Percentiles rank a stretch among this genome's conserved stretches.
phyloP scores from a whole-genome alignment of 2,888 invertebrate genomes.

The Gnatocerus cornutus region DNA sequence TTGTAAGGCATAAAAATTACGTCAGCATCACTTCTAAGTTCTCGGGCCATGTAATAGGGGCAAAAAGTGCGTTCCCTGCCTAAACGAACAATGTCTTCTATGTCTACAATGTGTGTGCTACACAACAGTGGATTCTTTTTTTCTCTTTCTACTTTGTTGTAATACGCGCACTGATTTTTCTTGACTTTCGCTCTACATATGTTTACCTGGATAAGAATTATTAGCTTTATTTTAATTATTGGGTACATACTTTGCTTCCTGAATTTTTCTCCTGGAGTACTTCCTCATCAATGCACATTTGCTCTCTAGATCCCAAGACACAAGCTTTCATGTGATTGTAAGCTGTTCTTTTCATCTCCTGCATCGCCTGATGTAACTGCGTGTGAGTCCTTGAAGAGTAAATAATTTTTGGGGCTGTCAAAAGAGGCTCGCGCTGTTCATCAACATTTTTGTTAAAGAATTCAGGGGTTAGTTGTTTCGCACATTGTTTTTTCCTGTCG shows the following conservation, averaged over 20 bases:
- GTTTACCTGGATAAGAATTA: constrained; percentile 1
- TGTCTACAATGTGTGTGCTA: constrained; percentile 80
- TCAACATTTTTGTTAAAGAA: not conserved
- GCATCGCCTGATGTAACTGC: constrained; percentile 95
- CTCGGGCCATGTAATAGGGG: constrained; percentile 94
- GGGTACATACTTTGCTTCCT: constrained; percentile 77
- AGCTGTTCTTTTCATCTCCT: constrained; percentile 92
- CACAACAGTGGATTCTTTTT: constrained; percentile 74
- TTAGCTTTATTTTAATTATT: not conserved
- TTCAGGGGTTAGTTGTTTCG: constrained; percentile 59
- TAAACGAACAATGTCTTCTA: constrained; percentile 91
- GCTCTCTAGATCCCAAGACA: constrained; percentile 96
- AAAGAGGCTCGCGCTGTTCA: not conserved
- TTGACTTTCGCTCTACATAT: constrained; percentile 89
- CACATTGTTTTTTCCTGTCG: constrained; percentile 83
- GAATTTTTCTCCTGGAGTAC: constrained; percentile 80
- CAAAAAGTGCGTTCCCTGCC: constrained; percentile 90
- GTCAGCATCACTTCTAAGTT: constrained; percentile 90
- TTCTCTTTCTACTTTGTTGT: constrained; percentile 83
- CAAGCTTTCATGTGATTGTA: constrained; percentile 88
- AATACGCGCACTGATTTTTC: constrained; percentile 85
- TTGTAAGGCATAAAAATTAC: constrained; percentile 99
- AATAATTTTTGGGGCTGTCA: constrained; percentile 84
- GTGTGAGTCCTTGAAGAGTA: constrained; percentile 98
- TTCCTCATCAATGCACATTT: constrained; percentile 96